Percentiles rank a stretch among this genome's conserved stretches.
Evolutionary conservation across 2,113 vertebrate genomes (phyloP).

Genomic region (Colossoma macropomum): DNA sequence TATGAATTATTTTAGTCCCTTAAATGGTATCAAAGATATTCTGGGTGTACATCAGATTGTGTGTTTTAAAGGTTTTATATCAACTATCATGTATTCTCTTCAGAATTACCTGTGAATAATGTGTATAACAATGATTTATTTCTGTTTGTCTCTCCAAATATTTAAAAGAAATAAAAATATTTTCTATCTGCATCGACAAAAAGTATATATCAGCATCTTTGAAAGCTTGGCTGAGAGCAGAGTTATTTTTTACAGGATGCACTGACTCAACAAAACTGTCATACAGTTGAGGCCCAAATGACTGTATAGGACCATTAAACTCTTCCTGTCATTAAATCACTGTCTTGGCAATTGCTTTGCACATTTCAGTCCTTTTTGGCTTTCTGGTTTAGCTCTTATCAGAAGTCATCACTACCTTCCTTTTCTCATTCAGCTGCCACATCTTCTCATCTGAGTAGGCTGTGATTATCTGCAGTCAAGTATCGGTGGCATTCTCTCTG

Average conservation of each 20-base stretch:
- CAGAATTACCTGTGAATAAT: too few relatives aligned
- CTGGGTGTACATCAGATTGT: background rate
- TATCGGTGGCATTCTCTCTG: background rate
- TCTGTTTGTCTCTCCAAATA: too few relatives aligned
- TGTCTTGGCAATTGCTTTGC: background rate
- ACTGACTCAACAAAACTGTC: background rate
- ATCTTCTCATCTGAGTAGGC: constrained; percentile 16
- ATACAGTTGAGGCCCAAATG: background rate
- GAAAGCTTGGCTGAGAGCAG: too few relatives aligned
- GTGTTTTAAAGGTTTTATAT: too few relatives aligned
- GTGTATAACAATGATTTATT: too few relatives aligned
- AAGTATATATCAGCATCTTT: too few relatives aligned
- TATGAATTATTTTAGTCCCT: too few relatives aligned
- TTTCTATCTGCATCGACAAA: too few relatives aligned
- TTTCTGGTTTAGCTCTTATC: constrained; percentile 16
- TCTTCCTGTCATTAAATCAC: background rate
- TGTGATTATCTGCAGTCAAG: background rate
- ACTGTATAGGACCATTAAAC: background rate
- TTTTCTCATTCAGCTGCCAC: constrained; percentile 3
- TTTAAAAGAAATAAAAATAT: too few relatives aligned
- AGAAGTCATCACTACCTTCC: constrained; percentile 9
- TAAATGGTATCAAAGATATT: too few relatives aligned
- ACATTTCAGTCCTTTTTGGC: background rate
- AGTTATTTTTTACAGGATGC: background rate
- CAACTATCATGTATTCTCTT: too few relatives aligned